Evolutionary conservation across 2,888 invertebrate species (phyloP).

Genomic region (Agriopis aurantiaria): DNA sequence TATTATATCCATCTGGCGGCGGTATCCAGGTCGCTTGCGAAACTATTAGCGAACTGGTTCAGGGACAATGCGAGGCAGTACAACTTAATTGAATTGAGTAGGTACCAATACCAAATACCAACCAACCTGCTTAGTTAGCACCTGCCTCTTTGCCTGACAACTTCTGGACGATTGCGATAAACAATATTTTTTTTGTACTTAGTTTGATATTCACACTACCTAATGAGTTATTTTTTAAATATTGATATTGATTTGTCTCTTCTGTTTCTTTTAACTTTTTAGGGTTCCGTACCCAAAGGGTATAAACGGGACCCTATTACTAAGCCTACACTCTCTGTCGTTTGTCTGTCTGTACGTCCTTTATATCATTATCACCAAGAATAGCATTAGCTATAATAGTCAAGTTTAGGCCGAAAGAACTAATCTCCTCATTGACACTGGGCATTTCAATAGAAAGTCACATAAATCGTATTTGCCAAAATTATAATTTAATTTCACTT

Average conservation of each 20-base stretch:
- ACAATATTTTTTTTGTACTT: too few relatives aligned
- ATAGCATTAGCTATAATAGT: conserved; percentile 2
- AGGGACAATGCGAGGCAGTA: conserved; percentile 63
- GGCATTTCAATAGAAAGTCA: conserved; percentile 28
- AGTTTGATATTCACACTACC: too few relatives aligned
- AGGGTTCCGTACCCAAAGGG: too few relatives aligned
- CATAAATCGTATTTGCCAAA: conserved; percentile 30
- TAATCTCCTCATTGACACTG: conserved; percentile 13
- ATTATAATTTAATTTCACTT: conserved; percentile 45
- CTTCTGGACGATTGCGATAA: conserved; percentile 9
- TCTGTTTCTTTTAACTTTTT: background rate
- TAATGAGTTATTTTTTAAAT: too few relatives aligned
- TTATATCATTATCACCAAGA: conserved; percentile 8
- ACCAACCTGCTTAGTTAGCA: conserved; percentile 52
- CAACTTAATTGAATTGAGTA: conserved; percentile 69
- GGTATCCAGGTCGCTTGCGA: conserved; percentile 78
- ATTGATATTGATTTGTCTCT: background rate
- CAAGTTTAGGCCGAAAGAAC: conserved; percentile 1
- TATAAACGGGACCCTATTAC: too few relatives aligned
- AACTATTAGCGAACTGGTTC: conserved; percentile 78
- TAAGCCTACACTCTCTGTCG: too few relatives aligned
- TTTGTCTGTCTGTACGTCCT: too few relatives aligned
- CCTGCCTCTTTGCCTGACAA: background rate
- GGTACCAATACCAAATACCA: conserved; percentile 36
- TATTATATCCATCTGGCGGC: conserved; percentile 54